Percentiles rank a stretch among this genome's conserved stretches.
Conservation (phyloP, 2,113 vertebrate genomes). For the Baryphthengus martii region DNA sequence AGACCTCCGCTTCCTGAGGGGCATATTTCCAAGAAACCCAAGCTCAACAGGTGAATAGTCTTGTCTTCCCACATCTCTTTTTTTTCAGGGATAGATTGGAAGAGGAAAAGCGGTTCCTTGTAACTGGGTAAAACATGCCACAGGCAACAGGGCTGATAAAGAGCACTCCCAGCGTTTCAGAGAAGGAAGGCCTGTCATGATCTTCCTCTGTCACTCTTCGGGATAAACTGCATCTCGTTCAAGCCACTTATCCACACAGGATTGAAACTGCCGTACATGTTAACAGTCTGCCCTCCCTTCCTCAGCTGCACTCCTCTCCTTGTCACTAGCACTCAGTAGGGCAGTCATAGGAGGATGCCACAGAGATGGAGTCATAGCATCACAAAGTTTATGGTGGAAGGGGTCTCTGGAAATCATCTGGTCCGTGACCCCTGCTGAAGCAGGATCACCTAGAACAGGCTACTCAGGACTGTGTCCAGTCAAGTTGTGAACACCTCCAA, state of each 20-base stretch:
- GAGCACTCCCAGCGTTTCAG: background rate
- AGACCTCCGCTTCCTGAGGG: conserved; percentile 86
- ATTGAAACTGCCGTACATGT: background rate
- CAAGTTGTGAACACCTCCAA: background rate
- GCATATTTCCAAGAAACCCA: conserved; percentile 74
- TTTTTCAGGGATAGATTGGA: background rate
- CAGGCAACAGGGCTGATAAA: background rate
- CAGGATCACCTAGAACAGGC: background rate
- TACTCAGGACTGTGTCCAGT: background rate
- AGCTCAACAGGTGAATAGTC: conserved; percentile 85
- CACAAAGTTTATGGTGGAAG: background rate
- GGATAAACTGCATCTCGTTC: background rate
- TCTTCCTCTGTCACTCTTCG: background rate
- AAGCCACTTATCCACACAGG: background rate
- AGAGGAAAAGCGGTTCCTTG: background rate
- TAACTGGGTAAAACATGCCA: background rate
- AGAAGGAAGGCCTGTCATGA: background rate
- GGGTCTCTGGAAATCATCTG: background rate
- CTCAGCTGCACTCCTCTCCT: background rate
- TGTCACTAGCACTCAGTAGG: background rate
- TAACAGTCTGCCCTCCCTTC: background rate
- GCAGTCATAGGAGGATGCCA: background rate
- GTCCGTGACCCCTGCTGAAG: background rate
- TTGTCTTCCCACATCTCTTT: background rate
- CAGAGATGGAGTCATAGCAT: background rate